Conservation (phyloP, 2,113 vertebrate species). For the Chloropsis hardwickii region DNA sequence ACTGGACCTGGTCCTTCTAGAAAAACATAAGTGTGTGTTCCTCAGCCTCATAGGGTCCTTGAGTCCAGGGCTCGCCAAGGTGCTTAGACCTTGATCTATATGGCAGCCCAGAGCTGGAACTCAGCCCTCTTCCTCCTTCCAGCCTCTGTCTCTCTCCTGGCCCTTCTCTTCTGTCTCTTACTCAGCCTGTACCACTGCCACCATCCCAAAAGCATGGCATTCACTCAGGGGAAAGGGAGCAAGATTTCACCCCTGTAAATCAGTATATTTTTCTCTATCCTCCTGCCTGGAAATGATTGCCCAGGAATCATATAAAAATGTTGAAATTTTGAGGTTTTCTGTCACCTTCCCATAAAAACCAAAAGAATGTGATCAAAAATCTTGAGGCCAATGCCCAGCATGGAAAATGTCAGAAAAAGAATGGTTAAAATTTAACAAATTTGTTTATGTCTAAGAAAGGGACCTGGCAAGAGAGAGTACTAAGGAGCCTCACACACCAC, state of each 20-base stretch:
- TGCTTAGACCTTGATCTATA: neutral
- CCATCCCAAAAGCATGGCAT: neutral
- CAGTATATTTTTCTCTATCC: neutral
- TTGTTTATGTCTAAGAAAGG: neutral
- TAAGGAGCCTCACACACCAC: neutral
- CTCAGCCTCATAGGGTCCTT: neutral
- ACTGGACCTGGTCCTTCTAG: neutral
- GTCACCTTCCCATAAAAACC: neutral
- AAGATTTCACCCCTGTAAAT: neutral
- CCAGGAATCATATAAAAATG: neutral
- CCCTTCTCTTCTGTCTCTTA: neutral
- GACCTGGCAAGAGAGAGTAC: neutral
- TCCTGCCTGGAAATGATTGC: neutral
- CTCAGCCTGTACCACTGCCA: neutral
- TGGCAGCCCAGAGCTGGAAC: neutral
- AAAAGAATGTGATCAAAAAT: neutral
- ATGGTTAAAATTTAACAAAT: neutral
- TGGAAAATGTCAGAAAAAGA: neutral
- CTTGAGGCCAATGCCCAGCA: neutral
- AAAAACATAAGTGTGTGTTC: neutral
- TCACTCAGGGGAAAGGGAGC: neutral
- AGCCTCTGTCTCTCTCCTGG: neutral
- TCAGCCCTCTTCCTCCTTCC: neutral
- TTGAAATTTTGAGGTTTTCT: neutral
- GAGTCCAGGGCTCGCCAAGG: fast-evolving